Conservation (phyloP, 1,140 invertebrate genomes). For the Aphaenogaster rudis region DNA sequence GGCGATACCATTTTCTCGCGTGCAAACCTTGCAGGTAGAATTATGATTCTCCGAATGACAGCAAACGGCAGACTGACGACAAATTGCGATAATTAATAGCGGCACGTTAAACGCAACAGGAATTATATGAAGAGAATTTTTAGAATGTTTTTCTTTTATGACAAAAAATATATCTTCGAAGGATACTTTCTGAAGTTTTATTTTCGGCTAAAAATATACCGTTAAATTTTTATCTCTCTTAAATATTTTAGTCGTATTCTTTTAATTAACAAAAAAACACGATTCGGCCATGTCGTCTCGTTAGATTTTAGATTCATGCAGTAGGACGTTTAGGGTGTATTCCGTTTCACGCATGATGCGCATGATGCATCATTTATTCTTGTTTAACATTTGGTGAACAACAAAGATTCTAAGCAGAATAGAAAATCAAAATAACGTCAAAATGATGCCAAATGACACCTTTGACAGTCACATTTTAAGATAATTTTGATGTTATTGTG, state of each 20-base stretch:
- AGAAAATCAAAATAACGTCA: no score
- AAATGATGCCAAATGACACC: no score
- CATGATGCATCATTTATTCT: no score
- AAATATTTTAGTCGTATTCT: neutral
- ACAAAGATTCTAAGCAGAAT: no score
- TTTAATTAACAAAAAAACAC: neutral
- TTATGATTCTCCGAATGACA: neutral
- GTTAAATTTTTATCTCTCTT: neutral
- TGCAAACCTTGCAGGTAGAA: neutral
- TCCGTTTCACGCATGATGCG: no score
- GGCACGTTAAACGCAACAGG: neutral
- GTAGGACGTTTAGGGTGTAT: neutral
- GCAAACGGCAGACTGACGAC: neutral
- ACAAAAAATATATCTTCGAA: neutral
- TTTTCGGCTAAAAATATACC: neutral
- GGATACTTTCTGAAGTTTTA: neutral
- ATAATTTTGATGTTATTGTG: no score
- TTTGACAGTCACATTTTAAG: no score
- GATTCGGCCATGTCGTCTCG: neutral
- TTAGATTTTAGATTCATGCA: neutral
- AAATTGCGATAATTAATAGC: neutral
- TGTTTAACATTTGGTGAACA: no score
- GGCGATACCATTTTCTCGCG: slow-evolving; percentile 1
- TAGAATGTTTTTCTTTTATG: neutral
- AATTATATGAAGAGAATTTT: slow-evolving; percentile 7